A percentile compares a stretch with the other conserved stretches of the same genome.
phyloP scores from a whole-genome alignment of 2,797 vertebrate genomes.

The Lepidocolaptes lacrymiger region DNA sequence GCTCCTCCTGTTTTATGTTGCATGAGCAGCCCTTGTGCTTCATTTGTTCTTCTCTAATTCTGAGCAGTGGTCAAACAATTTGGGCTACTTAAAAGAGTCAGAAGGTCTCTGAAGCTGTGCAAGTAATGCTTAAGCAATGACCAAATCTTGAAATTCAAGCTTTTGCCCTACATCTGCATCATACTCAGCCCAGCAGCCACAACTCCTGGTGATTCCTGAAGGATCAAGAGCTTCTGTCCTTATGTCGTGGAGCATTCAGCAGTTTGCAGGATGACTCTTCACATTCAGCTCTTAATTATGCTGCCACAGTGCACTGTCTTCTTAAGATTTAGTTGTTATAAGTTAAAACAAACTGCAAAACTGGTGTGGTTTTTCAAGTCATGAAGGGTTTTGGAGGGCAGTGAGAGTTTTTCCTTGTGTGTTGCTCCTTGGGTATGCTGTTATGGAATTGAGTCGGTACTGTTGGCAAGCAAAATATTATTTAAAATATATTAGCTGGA shows the following conservation, averaged over 20 bases:
- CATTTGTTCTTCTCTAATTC: background rate
- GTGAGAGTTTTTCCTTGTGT: background rate
- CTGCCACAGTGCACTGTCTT: background rate
- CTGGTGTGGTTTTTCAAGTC: background rate
- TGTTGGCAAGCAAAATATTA: background rate
- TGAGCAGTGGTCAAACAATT: background rate
- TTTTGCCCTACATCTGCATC: background rate
- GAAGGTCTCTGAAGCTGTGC: background rate
- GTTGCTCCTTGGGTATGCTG: background rate
- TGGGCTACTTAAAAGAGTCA: background rate
- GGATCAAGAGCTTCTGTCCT: accelerated
- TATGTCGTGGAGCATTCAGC: background rate
- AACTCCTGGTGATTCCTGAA: background rate
- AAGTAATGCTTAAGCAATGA: background rate
- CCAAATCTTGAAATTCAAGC: background rate
- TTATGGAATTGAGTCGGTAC: background rate
- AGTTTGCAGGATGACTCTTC: background rate
- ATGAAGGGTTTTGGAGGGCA: background rate
- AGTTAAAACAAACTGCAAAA: background rate
- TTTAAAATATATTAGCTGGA: background rate
- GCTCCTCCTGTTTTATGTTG: background rate
- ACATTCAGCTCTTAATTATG: conserved; percentile 2
- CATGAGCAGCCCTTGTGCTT: background rate
- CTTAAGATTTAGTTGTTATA: background rate
- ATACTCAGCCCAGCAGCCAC: background rate